A percentile compares a stretch with the other conserved stretches of the same genome.
Evolutionary conservation across 2,113 vertebrate species (phyloP).

Genomic region (Amphilophus citrinellus): DNA sequence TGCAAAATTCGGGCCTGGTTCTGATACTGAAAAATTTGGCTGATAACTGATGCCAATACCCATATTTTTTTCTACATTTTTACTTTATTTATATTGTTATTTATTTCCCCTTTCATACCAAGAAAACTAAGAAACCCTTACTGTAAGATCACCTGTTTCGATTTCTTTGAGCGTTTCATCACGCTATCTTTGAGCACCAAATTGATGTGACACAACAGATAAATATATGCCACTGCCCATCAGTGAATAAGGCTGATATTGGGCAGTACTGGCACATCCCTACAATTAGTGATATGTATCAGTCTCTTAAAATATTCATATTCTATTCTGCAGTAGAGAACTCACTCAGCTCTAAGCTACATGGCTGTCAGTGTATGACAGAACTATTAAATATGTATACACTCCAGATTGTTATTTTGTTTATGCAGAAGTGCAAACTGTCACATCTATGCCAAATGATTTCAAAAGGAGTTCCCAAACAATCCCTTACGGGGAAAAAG

Average conservation of each 20-base stretch:
- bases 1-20: not conserved
- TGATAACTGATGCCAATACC: too few relatives aligned
- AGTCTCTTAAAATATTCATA: not conserved
- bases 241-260: not conserved
- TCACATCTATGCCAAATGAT: not conserved
- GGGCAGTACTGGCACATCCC: not conserved
- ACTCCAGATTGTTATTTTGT: not conserved
- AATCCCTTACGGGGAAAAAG: not conserved
- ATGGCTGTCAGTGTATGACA: not conserved
- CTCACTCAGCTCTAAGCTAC: not conserved
- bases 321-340: not conserved
- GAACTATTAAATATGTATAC: not conserved
- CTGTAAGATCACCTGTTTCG: not conserved
- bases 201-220: not conserved
- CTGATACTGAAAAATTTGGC: too few relatives aligned
- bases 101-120: not conserved
- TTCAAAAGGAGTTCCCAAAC: conserved; percentile 8
- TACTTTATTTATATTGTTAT: not conserved
- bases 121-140: not conserved
- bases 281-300: not conserved
- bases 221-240: not conserved
- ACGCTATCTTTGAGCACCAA: not conserved
- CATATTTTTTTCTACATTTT: too few relatives aligned
- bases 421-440: not conserved
- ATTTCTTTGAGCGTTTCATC: too few relatives aligned